Evolutionary conservation across 2,113 vertebrate genomes (phyloP), one percentile per base, ranked within the genome.

Genomic region (Melanostigma gelatinosum): DNA sequence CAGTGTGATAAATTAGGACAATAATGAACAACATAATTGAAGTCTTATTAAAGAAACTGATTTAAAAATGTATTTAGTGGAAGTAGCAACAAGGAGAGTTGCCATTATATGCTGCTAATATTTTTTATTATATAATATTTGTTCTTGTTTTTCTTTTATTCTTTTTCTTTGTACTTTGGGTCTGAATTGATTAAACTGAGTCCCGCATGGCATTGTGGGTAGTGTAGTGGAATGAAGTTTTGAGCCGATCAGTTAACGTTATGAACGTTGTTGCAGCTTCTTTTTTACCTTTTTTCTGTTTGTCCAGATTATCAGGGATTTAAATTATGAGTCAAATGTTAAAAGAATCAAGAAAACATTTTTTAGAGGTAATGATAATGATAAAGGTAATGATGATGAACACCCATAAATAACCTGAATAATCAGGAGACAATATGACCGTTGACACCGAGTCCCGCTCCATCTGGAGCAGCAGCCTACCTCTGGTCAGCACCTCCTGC

Each of bases 401-500:
- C 11, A 52, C 20, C 20, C n/a, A 18, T 18, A 50, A 18, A 50
- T 50, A 50, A 5, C 46, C 22, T 54, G 22, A 50, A 20, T 50
- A 50, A 18, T 50, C 4, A 7, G 46, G 16, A 7, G 6, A 15
- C 18, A 6, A 13, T 3, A 44, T 11, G 40, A 42, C 40, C 9
- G 0, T 10, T 44, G 42, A 42, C 40, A 10, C 40, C 15, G 38
- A 38, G 1, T 38, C 38, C 38, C 38, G 38, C 8, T 38, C 38
- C 8, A 1, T 5, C 8, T 6, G 38, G 38, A 4, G 16, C 48
- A 36, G 34, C 18, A 20, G 3, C 72, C 8, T 84, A 94, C 94
- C 94, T 90, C 8, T 1, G 6, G 13, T 22, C 54, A 75, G 79
- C 18, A 89, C 84, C 1, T 74, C 90, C 0, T 85, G 71, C 1